Base-by-base conservation (phyloP, 2,888 invertebrate genomes). In the Ormyrus rosae region DNA sequence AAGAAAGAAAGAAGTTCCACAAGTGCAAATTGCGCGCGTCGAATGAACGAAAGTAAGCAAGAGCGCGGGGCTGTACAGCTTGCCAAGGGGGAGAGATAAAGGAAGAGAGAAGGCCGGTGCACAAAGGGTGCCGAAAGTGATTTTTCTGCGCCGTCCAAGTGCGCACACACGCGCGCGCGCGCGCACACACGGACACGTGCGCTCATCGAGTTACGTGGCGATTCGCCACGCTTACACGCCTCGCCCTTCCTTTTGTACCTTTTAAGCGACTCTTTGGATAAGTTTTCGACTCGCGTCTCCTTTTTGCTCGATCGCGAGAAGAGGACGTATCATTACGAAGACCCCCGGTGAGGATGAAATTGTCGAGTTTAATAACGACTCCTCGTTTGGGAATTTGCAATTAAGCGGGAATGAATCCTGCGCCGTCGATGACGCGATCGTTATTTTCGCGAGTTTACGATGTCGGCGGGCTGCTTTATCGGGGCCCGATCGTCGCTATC, bases 91-190 rank as follows among this genome's bases (percentile, higher is more conserved):
- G 45, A 73, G 55, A 64, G 60, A 11, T 48, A 19, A 61, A 53
- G 13, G 46, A 11, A 46, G 51, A 51, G 65, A 63, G 34, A n/a
- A 53, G 19, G 11, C 34, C 63, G 50, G 48, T 55, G 46, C 61
- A 67, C 75, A 82, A 80, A 82, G 71, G 75, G 73, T 55, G 82
- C 82, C 73, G 82, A 82, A 82, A 82, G 78, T 71, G 55, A 45
- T n/a, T 34, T 34, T 34, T n/a, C 10, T 10, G 73, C 53, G 67
- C 50, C 34, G 34, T 34, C 34, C 34, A 34, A 34, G 34, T 34
- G 2, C 34, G 1, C 48, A 60, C 48, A 4, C 34, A 11, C n/a
- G 51, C 50, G 55, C 69, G 63, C 46, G 63, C 46, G 55, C 45
- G 34, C 61, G 48, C 50, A 13, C 53, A 8, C 65, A 13, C 69